Evolutionary conservation across 2,113 vertebrate species (phyloP), one percentile per base, ranked within the genome.

Genomic region (Zeus faber): DNA sequence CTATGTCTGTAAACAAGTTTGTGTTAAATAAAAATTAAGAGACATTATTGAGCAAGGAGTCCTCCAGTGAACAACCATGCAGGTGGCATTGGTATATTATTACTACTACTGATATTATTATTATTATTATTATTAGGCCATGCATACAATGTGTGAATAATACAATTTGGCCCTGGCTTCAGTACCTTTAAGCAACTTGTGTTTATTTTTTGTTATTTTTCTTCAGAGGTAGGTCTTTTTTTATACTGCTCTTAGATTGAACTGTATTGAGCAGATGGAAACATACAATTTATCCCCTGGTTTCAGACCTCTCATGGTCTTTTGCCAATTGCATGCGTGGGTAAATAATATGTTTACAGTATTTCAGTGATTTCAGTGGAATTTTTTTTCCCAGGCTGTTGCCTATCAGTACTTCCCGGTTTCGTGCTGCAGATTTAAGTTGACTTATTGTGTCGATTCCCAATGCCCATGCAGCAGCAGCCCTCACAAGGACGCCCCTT

Each of bases 1-100:
- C 62, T 62, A 55, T 51, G 76, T 62, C 55, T 74, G 73, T 79
- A 77, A 86, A 82, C 75, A 85, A 67, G 18, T 67, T 22, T 20
- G 21, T 40, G 20, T 68, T 58, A 63, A 74, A 69, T 58, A 65
- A 8, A 41, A 51, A 53, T 45, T 6, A 18, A 3, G 33, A 14
- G n/a, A 14, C n/a, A 37, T 14, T 14, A 37, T 37, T n/a, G n/a
- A n/a, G n/a, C n/a, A n/a, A n/a, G n/a, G n/a, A n/a, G n/a, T n/a
- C n/a, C n/a, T n/a, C n/a, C n/a, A n/a, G n/a, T n/a, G n/a, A n/a
- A n/a, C n/a, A n/a, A n/a, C n/a, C n/a, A n/a, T n/a, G n/a, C n/a
- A n/a, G n/a, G n/a, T n/a, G n/a, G n/a, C n/a, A n/a, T n/a, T 37
- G n/a, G 6, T 37, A 13, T 58, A 52, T 67, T 16, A 4, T 26